phyloP scores from a whole-genome alignment of 2,888 invertebrate species.

The Apoda limacodes region DNA sequence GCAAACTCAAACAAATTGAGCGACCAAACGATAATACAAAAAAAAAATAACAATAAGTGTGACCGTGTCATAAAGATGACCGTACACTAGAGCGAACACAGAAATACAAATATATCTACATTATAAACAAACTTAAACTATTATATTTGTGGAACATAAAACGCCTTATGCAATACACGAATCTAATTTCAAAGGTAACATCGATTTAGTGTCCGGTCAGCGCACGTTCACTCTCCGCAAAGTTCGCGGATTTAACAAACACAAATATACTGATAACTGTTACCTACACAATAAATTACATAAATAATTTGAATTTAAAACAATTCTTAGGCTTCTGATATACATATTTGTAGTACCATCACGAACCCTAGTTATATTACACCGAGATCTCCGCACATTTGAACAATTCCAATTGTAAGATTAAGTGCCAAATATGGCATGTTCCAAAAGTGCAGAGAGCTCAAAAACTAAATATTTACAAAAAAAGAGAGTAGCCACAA shows the following conservation, averaged over 20 bases:
- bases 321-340: slow-evolving; percentile 65
- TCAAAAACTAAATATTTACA: slow-evolving; percentile 48
- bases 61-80: no score
- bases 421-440: slow-evolving; percentile 6
- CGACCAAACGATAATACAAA: slow-evolving; percentile 29
- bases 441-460: not conserved
- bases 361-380: slow-evolving; percentile 25
- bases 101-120: no score
- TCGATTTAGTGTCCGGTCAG: no score
- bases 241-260: slow-evolving; percentile 25
- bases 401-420: slow-evolving; percentile 8
- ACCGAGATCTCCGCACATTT: slow-evolving; percentile 10
- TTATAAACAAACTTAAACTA: no score
- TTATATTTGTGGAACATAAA: no score
- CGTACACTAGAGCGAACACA: no score
- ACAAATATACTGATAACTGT: slow-evolving; percentile 34
- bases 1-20: slow-evolving; percentile 30
- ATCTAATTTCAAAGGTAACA: no score
- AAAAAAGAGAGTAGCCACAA: slow-evolving; percentile 34
- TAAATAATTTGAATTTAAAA: slow-evolving; percentile 68
- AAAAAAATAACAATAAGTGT: slow-evolving; percentile 30
- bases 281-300: slow-evolving; percentile 66
- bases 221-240: no score
- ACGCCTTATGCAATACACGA: no score
- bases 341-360: slow-evolving; percentile 39